These are phyloP conservation scores for Dicrurus megarhynchus DNA, from an alignment of 2,113 vertebrate genomes.

Conservation along the genomic window DNA sequence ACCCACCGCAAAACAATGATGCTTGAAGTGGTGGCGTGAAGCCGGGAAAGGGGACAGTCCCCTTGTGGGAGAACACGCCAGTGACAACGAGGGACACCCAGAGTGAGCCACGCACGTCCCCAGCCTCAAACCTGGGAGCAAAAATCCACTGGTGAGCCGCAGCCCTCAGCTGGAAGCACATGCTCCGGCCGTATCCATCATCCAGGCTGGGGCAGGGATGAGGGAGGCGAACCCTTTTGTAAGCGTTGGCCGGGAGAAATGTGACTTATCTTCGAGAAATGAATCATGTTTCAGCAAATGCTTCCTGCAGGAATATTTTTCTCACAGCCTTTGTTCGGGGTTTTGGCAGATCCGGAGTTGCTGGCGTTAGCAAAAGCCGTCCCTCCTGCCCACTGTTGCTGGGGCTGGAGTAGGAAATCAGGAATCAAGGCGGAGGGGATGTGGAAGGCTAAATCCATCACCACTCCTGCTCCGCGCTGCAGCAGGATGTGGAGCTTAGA, in stretches of 20 bases:
- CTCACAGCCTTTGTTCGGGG: constrained; percentile 43
- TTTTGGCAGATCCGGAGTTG: constrained; percentile 46
- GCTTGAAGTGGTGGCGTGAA: neutral
- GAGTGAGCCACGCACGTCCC: rapidly evolving
- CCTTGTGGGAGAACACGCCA: rapidly evolving
- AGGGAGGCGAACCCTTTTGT: neutral
- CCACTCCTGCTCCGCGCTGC: neutral
- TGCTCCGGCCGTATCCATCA: rapidly evolving
- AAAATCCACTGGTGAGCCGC: no score
- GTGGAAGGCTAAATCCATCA: neutral
- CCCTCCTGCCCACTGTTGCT: neutral
- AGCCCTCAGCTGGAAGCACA: neutral
- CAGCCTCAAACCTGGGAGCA: neutral
- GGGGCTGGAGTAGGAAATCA: constrained; percentile 3
- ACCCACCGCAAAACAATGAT: neutral
- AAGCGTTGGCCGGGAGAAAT: neutral
- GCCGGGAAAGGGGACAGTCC: neutral
- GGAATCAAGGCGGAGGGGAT: neutral
- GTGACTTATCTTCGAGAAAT: constrained; percentile 24
- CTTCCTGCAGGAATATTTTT: constrained; percentile 53
- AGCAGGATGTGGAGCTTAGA: neutral
- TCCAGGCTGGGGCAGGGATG: neutral
- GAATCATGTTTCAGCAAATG: constrained; percentile 38
- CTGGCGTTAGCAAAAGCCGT: constrained; percentile 24
- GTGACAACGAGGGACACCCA: neutral